phyloP scores from a whole-genome alignment of 2,888 invertebrate species.

The Pandemis cinnamomeana region DNA sequence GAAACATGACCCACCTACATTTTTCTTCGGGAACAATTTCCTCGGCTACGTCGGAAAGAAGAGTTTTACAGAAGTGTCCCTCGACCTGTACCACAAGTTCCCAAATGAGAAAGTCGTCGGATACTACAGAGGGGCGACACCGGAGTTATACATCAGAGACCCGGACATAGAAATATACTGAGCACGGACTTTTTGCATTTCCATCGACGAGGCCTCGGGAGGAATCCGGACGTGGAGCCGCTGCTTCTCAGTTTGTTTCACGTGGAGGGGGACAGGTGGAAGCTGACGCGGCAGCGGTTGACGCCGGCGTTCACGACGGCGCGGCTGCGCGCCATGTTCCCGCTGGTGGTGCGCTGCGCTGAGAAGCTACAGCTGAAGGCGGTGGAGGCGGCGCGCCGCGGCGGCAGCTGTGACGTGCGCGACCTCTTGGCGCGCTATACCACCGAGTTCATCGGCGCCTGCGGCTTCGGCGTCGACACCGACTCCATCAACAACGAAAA shows the following conservation, averaged over 20 bases:
- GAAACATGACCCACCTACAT: conserved; percentile 40
- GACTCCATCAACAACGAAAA: conserved; percentile 62
- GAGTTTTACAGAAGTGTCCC: conserved; percentile 32
- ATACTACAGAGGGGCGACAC: conserved; percentile 60
- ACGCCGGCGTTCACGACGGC: conserved; percentile 71
- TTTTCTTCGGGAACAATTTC: conserved; percentile 38
- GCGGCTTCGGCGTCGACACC: conserved; percentile 65
- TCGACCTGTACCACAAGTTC: conserved; percentile 60
- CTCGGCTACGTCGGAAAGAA: conserved; percentile 17
- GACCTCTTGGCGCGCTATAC: conserved; percentile 67
- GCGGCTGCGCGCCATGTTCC: conserved; percentile 72
- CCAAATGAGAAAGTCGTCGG: conserved; percentile 69
- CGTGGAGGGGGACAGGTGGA: conserved; percentile 69
- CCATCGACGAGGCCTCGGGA: conserved; percentile 51
- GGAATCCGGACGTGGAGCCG: conserved; percentile 53
- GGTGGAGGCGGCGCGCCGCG: conserved; percentile 43
- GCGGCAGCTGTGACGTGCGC: conserved; percentile 52
- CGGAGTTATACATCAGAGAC: conserved; percentile 66
- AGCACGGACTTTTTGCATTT: conserved; percentile 60
- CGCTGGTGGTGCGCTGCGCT: conserved; percentile 66
- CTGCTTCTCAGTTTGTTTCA: conserved; percentile 61
- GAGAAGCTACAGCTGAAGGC: conserved; percentile 57
- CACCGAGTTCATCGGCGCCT: conserved; percentile 66
- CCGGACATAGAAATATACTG: conserved; percentile 62
- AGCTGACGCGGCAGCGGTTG: conserved; percentile 64